Percentiles rank a stretch among this genome's conserved stretches.
phyloP scores from a whole-genome alignment of 2,888 invertebrate genomes.

The Ochropleura leucogaster region DNA sequence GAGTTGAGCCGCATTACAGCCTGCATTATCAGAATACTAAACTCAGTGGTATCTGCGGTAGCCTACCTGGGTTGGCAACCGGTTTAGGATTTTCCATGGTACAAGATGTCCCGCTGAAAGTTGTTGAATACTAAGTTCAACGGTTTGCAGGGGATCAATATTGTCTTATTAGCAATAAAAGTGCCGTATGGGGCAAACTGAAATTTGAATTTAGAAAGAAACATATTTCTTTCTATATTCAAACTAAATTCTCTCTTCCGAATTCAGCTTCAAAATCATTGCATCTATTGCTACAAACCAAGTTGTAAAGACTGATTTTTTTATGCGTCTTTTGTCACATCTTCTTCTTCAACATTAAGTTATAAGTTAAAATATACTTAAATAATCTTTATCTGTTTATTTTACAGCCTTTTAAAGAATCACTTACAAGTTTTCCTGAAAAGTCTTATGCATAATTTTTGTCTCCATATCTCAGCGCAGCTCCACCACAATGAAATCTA shows the following conservation, averaged over 20 bases:
- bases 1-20: not conserved
- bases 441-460: slow-evolving; percentile 23
- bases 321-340: not conserved
- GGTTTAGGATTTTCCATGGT: not conserved
- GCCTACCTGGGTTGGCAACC: not conserved
- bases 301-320: not conserved
- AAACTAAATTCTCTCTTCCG: not conserved
- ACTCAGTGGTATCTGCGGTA: not conserved
- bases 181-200: not conserved
- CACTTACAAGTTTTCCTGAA: not conserved
- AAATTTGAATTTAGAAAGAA: too few relatives aligned
- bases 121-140: not conserved
- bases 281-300: not conserved
- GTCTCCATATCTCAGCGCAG: slow-evolving; percentile 1
- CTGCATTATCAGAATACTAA: not conserved
- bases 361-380: too few relatives aligned
- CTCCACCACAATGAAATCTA: slow-evolving; percentile 53
- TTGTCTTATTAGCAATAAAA: not conserved
- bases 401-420: not conserved
- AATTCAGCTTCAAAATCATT: not conserved
- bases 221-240: not conserved
- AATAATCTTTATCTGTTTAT: not conserved
- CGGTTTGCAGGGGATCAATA: not conserved
- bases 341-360: not conserved
- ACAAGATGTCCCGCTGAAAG: not conserved